Percentiles rank a stretch among this genome's conserved stretches.
These are phyloP conservation scores for Lumbricus terrestris DNA, from an alignment of 2,888 invertebrate species.

Conservation along the genomic window DNA sequence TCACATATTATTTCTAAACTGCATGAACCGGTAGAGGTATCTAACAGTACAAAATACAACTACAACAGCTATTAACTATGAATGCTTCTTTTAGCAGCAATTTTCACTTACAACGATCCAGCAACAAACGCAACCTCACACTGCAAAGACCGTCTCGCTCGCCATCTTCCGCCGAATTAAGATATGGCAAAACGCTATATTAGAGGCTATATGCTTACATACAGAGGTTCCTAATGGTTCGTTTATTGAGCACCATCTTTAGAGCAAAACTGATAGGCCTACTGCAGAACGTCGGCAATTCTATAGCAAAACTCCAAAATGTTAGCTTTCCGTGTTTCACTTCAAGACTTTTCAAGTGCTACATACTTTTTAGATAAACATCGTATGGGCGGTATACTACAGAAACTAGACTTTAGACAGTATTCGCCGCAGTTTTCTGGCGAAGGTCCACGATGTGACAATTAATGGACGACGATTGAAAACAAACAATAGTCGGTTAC, in stretches of 20 bases:
- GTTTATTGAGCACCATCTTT: not conserved
- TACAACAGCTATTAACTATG: not conserved
- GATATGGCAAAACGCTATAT: too few species aligned
- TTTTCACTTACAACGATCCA: not conserved
- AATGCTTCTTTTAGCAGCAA: not conserved
- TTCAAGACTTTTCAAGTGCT: not conserved
- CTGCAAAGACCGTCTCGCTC: not conserved
- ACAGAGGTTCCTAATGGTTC: not conserved
- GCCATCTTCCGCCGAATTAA: not conserved
- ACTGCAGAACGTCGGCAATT: not conserved
- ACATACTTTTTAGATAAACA: not conserved
- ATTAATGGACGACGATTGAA: not conserved
- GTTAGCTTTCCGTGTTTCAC: not conserved
- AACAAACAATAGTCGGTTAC: not conserved
- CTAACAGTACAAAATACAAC: not conserved
- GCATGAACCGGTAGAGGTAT: not conserved
- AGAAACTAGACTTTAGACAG: too few species aligned
- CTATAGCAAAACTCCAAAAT: not conserved
- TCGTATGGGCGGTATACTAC: too few species aligned
- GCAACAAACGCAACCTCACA: not conserved
- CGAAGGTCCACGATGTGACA: not conserved
- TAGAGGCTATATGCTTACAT: too few species aligned
- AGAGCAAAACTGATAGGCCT: not conserved
- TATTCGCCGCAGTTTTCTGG: not conserved
- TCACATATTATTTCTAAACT: not conserved